Evolutionary conservation across 2,888 invertebrate genomes (phyloP), one percentile per base, ranked within the genome.

Genomic region (Drosophila percnosoma): DNA sequence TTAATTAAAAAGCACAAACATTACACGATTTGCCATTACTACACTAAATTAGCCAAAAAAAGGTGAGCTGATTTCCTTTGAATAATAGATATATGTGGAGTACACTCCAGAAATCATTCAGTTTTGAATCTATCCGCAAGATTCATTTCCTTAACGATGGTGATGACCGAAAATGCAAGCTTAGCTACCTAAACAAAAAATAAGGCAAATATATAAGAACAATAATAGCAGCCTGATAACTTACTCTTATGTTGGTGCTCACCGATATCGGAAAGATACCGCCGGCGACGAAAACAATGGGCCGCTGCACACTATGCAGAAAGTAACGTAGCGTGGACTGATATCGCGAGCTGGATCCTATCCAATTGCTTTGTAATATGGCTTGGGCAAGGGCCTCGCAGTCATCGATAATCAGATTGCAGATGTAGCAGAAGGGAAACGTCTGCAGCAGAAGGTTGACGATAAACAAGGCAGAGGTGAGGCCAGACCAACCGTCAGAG

Each of bases 391-490:
- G 36, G 15, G 0, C 36, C 2, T 78, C 82, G 34, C 91, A 88
- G 60, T 91, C 91, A 15, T 82, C 90, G 58, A 85, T 77, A 33
- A 91, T 75, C 27, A 79, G 77, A 52, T 90, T 85, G 68, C 87
- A 88, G 21, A 78, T 87, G 48, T 84, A 91, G 64, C 91, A 90
- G 42, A 87, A 85, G 15, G 91, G 90, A 27, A 90, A 85, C 3
- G 89, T 84, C 70, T 90, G 87, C 58, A 83, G 40, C 59, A 89
- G 60, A 21, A 89, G 76, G 11, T 74, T 68, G 31, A 83, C 65
- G 10, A 88, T 66, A 48, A 81, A 87, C 54, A 83, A 64, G 4
- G 74, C 67, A 2, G 88, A 82, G 15, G 89, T 87, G 11, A 91
- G 73, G 42, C 81, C 80, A 6, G 82, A 70, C 69, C 86, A 81